These are phyloP conservation scores for Temnothorax ravouxi DNA, from an alignment of 2,888 invertebrate species.

Conservation along the genomic window DNA sequence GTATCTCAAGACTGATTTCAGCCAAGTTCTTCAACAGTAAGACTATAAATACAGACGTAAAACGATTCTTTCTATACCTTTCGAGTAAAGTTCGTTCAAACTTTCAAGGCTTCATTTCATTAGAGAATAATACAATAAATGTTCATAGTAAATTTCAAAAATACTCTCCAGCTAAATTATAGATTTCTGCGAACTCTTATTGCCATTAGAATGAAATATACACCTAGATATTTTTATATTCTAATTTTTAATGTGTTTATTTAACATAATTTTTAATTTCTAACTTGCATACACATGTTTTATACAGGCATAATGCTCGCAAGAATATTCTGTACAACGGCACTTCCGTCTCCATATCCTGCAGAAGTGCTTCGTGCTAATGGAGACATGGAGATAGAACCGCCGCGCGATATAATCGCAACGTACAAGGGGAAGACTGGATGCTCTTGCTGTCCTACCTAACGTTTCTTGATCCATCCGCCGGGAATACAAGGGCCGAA, in stretches of 20 bases:
- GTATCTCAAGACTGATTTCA: not conserved
- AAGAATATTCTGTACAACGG: slow-evolving; percentile 8
- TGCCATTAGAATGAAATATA: not conserved
- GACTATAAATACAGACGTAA: not conserved
- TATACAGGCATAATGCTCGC: not conserved
- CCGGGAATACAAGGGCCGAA: slow-evolving; percentile 51
- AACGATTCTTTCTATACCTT: slow-evolving; percentile 1
- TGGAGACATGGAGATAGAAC: slow-evolving; percentile 62
- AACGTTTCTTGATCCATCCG: slow-evolving; percentile 42
- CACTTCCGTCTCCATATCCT: slow-evolving; percentile 36
- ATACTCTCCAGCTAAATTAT: not conserved
- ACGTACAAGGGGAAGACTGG: slow-evolving; percentile 26
- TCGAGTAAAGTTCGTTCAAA: not conserved
- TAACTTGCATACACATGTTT: not conserved
- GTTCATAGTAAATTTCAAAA: not conserved
- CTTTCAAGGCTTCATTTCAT: not conserved
- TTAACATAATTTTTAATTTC: not conserved
- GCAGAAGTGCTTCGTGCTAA: slow-evolving; percentile 51
- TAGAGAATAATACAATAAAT: slow-evolving; percentile 5
- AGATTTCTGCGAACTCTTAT: not conserved
- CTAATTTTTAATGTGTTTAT: not conserved
- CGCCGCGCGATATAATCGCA: slow-evolving; percentile 56
- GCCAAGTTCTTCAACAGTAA: not conserved
- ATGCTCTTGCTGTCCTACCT: slow-evolving; percentile 46
- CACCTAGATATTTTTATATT: not conserved